phyloP scores from a whole-genome alignment of 2,113 vertebrate genomes.

The Chitala chitala region DNA sequence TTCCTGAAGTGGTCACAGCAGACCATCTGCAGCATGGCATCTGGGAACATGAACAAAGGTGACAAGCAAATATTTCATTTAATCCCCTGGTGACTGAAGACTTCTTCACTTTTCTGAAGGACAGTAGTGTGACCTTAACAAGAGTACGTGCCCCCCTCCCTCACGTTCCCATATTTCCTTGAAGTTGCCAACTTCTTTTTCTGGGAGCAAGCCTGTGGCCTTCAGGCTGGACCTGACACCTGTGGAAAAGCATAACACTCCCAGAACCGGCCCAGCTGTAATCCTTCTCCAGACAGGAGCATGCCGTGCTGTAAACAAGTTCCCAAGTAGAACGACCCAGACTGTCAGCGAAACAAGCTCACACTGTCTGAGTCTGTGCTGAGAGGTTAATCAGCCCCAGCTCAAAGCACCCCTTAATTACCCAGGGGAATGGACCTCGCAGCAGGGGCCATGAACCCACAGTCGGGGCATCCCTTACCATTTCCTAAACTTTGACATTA shows the following conservation, averaged over 20 bases:
- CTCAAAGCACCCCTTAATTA: constrained; percentile 46
- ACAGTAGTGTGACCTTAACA: background rate
- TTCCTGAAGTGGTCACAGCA: background rate
- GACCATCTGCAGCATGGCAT: background rate
- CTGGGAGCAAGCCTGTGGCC: constrained; percentile 19
- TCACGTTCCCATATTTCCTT: background rate
- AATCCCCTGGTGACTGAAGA: too few species aligned
- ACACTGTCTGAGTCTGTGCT: constrained; percentile 27
- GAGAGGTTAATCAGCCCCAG: constrained; percentile 25
- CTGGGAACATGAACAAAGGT: too few species aligned
- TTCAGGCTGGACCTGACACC: constrained; percentile 17
- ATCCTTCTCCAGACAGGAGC: background rate
- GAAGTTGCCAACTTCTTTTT: constrained; percentile 21
- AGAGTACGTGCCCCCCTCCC: background rate
- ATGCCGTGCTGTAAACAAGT: background rate
- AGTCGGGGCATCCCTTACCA: background rate
- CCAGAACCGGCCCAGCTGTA: constrained; percentile 15
- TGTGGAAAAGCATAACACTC: constrained; percentile 1
- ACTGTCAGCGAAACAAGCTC: background rate
- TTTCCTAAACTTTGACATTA: background rate
- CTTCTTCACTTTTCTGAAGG: background rate
- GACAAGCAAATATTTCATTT: too few species aligned
- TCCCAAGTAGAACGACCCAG: background rate
- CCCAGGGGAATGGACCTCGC: constrained; percentile 36
- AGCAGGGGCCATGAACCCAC: constrained; percentile 17